phyloP scores from a whole-genome alignment of 2,113 vertebrate species.

The Agapornis roseicollis region DNA sequence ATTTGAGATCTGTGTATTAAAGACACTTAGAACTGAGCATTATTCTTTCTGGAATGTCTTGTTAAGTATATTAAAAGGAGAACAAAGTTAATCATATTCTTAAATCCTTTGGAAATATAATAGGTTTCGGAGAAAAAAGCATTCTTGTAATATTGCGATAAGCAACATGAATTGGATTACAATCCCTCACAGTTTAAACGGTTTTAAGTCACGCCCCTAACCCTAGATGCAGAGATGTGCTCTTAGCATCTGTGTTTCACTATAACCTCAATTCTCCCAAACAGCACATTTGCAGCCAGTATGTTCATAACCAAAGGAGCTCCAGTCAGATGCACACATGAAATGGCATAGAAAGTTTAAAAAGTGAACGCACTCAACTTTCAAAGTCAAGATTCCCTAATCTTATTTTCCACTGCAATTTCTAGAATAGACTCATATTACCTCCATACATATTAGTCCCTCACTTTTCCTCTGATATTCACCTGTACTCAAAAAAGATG shows the following conservation, averaged over 20 bases:
- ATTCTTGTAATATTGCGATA: neutral
- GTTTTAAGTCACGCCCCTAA: neutral
- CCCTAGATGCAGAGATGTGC: neutral
- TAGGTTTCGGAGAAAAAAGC: neutral
- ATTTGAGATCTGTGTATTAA: neutral
- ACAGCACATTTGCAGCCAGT: neutral
- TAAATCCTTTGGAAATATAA: neutral
- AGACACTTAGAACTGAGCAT: neutral
- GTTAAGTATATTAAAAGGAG: neutral
- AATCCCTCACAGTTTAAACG: neutral
- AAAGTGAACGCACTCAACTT: neutral
- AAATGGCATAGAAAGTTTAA: neutral
- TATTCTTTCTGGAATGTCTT: neutral
- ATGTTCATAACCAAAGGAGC: neutral
- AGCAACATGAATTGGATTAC: neutral
- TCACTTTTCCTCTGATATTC: neutral
- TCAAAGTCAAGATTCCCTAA: neutral
- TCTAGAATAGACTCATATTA: neutral
- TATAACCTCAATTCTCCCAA: neutral
- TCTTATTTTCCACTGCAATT: neutral
- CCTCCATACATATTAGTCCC: neutral
- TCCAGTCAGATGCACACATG: neutral
- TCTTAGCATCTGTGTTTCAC: accelerated
- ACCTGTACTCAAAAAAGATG: neutral
- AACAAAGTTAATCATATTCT: neutral